These are phyloP conservation scores for Puma concolor DNA, from an alignment of 2,113 vertebrate species.

Conservation along the genomic window DNA sequence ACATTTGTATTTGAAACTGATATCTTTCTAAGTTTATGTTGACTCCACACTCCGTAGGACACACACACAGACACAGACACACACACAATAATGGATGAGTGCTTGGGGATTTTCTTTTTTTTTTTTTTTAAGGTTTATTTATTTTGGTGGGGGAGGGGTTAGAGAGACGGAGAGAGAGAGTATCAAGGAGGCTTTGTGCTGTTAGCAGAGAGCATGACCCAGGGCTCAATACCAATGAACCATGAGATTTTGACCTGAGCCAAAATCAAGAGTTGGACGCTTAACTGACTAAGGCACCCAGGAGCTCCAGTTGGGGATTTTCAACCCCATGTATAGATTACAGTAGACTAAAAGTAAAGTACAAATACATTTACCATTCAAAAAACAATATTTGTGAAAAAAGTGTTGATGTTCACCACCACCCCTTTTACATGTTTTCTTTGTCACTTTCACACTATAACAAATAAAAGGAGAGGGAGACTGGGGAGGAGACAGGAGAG, in stretches of 20 bases:
- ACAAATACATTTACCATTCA: neutral
- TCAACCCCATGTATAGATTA: neutral
- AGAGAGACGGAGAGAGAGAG: too few species aligned
- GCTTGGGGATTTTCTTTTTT: neutral
- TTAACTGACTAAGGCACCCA: too few species aligned
- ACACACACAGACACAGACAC: neutral
- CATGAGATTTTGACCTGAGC: too few species aligned
- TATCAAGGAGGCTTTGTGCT: too few species aligned
- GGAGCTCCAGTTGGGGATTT: neutral
- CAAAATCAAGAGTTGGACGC: too few species aligned
- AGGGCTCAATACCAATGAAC: too few species aligned
- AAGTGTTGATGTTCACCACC: neutral
- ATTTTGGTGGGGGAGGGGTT: too few species aligned
- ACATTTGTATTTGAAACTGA: neutral
- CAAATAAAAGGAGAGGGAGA: neutral
- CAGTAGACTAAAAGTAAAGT: neutral
- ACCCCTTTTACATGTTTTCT: neutral
- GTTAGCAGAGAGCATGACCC: too few species aligned
- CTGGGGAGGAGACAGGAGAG: neutral
- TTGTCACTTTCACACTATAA: neutral
- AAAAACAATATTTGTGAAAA: neutral
- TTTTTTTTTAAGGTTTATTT: neutral
- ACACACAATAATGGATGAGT: neutral
- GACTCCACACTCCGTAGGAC: neutral
- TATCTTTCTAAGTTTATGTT: neutral